Base-by-base conservation (phyloP, 2,888 invertebrate genomes). In the Rhagium mordax region DNA sequence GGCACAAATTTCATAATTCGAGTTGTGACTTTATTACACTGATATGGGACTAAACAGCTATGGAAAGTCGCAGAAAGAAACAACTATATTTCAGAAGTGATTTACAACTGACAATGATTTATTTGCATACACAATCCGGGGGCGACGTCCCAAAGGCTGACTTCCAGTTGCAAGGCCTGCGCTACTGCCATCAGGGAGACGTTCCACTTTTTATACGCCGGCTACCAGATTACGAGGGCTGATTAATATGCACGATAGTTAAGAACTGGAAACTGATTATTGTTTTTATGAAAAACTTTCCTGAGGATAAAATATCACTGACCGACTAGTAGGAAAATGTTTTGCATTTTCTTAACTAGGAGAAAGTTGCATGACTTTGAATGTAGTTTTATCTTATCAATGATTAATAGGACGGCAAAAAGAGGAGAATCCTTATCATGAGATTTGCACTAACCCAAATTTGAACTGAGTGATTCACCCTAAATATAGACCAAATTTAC, bases 61-160 rank as follows among this genome's bases (percentile, higher is more conserved):
- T 72, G 64, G 67, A 61, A 64, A 71, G 73, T 72, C 74, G 74
- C 74, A 72, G 78, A 79, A 81, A 81, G 80, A 79, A 79, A 78
- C 76, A 78, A 77, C 76, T 79, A 80, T 79, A 80, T 81, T 80
- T 81, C 81, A 80, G 79, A 82, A 81, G 81, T 84, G 84, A 84
- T 84, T 84, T 84, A 84, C 82, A 82, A 81, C 83, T 79, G 84
- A 83, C 83, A 81, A 82, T 84, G 84, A 84, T 84, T 84, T 84
- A 84, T 84, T 82, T 82, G 79, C 83, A 83, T 83, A 80, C 78
- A 81, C 78, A 83, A 61, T 49, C 60, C 60, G 61, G 78, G 78
- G 79, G 79, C 79, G 79, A 79, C 76, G 80, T 79, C 78, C 80
- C 79, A 76, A 74, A 78, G 76, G 74, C 79, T 69, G 24, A 66